Evolutionary conservation across 2,113 vertebrate species (phyloP), one percentile per base, ranked within the genome.

Genomic region (Condylura cristata): DNA sequence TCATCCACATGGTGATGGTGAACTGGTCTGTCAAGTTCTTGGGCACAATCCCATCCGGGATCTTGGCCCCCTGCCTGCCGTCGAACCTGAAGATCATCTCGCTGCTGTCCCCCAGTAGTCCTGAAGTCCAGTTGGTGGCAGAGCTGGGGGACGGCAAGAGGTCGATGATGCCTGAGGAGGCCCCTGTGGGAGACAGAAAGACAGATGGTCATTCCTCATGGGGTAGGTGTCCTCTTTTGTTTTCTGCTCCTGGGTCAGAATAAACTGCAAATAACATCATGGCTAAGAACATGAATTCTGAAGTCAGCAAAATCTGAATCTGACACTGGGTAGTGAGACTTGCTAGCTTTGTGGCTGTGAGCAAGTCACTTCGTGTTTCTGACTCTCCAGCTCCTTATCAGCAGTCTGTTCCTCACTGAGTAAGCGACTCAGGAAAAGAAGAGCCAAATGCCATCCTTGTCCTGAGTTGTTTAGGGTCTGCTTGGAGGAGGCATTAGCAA

Each of bases 11-110:
- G 28, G 99, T 98, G 94, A 99, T 99, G 80, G 99, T 99, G 98
- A 99, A 99, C 93, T 99, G 99, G 96, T 99, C 99, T 0, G 99
- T 99, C 96, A 99, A 98, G 97, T 99, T 99, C 98, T 99, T 99
- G 0, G 99, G 99, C 48, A 99, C 99, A 95, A 99, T 99, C 97
- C 98, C 98, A 75, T 99, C 99, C 0, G 99, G 99, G 80, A 99
- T 99, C 98, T 99, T 99, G 34, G 99, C 99, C 9, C 99, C 99
- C 96, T 99, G 99, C 39, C 97, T 99, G 91, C 99, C 99, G 32
- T 99, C 99, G 92, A 99, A 99, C 95, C 98, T 99, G 98, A 99
- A 99, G 97, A 99, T 99, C 93, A 99, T 98, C 82, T 99, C 99
- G 22, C 98, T 98, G 68, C 98, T 99, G 97, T 99, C 99, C 76